Evolutionary conservation across 2,113 vertebrate species (phyloP).

Genomic region (Heliornis fulica): DNA sequence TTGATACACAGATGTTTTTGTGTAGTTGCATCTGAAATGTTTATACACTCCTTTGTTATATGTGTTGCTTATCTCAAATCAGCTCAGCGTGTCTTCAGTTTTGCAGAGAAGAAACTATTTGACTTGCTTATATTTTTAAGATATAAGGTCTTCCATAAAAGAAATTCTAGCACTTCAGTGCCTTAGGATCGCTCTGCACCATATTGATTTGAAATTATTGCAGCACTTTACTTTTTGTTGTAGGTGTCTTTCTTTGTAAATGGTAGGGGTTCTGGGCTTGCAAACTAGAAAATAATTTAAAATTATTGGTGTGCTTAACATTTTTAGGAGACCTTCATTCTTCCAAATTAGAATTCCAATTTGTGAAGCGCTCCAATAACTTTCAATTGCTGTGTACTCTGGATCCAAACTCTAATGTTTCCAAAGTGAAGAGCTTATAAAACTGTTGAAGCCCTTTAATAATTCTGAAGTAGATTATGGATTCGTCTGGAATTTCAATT

Average conservation of each 20-base stretch:
- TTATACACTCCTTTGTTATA: neutral
- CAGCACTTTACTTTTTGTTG: conserved; percentile 55
- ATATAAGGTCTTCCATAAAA: conserved; percentile 48
- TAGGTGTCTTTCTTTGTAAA: conserved; percentile 55
- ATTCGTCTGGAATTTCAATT: neutral
- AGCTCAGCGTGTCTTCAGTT: conserved; percentile 14
- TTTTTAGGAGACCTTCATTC: conserved; percentile 70
- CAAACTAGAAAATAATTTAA: conserved; percentile 69
- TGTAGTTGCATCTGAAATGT: neutral
- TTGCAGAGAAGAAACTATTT: conserved; percentile 20
- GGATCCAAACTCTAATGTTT: conserved; percentile 19
- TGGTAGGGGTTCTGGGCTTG: conserved; percentile 31
- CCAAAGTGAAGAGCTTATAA: conserved; percentile 18
- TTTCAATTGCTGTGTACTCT: conserved; percentile 63
- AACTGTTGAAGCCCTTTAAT: conserved; percentile 13
- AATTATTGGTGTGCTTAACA: conserved; percentile 66
- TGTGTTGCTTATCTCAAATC: neutral
- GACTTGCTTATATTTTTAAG: conserved; percentile 50
- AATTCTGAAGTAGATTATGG: conserved; percentile 2
- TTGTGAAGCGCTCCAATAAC: conserved; percentile 59
- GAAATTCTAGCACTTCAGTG: conserved; percentile 20
- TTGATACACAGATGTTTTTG: neutral
- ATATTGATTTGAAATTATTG: conserved; percentile 64
- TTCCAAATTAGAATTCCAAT: conserved; percentile 72
- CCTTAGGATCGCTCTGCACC: conserved; percentile 29